phyloP scores from a whole-genome alignment of 1,140 invertebrate species.

The Zaprionus gabonicus region DNA sequence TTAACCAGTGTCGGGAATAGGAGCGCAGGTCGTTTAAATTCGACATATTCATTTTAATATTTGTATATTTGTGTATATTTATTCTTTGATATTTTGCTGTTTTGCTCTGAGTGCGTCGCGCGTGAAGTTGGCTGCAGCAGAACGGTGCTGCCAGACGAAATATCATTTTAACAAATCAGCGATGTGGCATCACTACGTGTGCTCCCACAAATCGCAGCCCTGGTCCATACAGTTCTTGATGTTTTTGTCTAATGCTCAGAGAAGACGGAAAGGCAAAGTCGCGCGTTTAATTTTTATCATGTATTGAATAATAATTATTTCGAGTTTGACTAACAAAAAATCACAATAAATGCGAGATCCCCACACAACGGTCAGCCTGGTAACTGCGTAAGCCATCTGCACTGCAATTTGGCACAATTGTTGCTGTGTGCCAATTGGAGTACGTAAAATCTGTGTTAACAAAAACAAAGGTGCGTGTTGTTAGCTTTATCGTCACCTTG shows the following conservation, averaged over 20 bases:
- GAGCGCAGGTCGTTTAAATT: conserved; percentile 70
- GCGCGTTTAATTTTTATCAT: conserved; percentile 51
- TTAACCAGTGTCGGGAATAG: conserved; percentile 80
- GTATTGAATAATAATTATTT: conserved; percentile 38
- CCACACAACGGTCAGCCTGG: background rate
- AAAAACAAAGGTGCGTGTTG: conserved; percentile 72
- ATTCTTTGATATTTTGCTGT: conserved; percentile 50
- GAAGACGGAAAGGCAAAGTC: conserved; percentile 26
- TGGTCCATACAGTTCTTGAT: conserved; percentile 29
- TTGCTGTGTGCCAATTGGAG: conserved; percentile 31
- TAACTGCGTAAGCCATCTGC: conserved; percentile 25
- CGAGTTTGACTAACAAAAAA: conserved; percentile 15
- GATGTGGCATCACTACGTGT: conserved; percentile 6
- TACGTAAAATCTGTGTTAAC: conserved; percentile 69
- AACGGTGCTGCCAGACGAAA: conserved; percentile 20
- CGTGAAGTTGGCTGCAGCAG: conserved; percentile 65
- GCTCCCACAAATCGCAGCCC: background rate
- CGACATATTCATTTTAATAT: conserved; percentile 61
- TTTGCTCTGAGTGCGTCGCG: conserved; percentile 70
- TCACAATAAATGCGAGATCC: conserved; percentile 33
- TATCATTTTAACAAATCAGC: background rate
- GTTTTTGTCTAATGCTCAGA: conserved; percentile 44
- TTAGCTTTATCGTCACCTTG: conserved; percentile 15
- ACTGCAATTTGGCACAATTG: conserved; percentile 15
- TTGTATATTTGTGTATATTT: conserved; percentile 38